A percentile compares a stretch with the other conserved stretches of the same genome.
Evolutionary conservation across 1,140 invertebrate species (phyloP).

Genomic region (Atta cephalotes): DNA sequence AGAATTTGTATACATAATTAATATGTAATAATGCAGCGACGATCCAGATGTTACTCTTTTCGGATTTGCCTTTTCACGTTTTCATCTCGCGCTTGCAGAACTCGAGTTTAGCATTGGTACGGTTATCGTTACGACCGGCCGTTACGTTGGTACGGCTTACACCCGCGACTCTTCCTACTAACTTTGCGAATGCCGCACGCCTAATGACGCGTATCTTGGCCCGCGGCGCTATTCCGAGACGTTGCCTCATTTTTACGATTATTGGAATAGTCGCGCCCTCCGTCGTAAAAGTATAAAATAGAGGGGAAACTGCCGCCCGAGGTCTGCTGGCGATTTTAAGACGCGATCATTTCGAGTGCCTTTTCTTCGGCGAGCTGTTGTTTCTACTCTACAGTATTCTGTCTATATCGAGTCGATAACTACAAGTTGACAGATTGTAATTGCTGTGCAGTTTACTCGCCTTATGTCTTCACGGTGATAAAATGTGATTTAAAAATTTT

Average conservation of each 20-base stretch:
- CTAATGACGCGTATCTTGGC: conserved; percentile 64
- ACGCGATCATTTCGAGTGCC: conserved; percentile 52
- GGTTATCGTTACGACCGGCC: conserved; percentile 60
- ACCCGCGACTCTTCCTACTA: conserved; percentile 59
- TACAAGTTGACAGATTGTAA: conserved; percentile 30
- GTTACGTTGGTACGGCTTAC: conserved; percentile 54
- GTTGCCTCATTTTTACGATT: conserved; percentile 63
- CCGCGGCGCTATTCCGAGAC: conserved; percentile 59
- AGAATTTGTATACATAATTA: conserved; percentile 36
- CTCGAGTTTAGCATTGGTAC: conserved; percentile 57
- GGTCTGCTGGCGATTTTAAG: conserved; percentile 52
- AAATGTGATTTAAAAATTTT: background rate
- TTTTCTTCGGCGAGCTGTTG: conserved; percentile 17
- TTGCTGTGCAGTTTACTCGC: background rate
- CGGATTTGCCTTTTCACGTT: conserved; percentile 41
- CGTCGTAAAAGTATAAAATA: conserved; percentile 61
- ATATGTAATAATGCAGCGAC: conserved; percentile 31
- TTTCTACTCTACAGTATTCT: background rate
- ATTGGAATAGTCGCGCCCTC: conserved; percentile 59
- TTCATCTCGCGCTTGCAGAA: conserved; percentile 40
- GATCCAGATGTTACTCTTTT: conserved; percentile 31
- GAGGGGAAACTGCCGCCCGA: conserved; percentile 52
- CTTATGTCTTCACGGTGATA: background rate
- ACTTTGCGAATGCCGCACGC: conserved; percentile 59
- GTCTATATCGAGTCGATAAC: conserved; percentile 1